These are phyloP conservation scores for Ptychadena robeensis DNA, from an alignment of 2,797 vertebrate species.

Conservation along the genomic window DNA sequence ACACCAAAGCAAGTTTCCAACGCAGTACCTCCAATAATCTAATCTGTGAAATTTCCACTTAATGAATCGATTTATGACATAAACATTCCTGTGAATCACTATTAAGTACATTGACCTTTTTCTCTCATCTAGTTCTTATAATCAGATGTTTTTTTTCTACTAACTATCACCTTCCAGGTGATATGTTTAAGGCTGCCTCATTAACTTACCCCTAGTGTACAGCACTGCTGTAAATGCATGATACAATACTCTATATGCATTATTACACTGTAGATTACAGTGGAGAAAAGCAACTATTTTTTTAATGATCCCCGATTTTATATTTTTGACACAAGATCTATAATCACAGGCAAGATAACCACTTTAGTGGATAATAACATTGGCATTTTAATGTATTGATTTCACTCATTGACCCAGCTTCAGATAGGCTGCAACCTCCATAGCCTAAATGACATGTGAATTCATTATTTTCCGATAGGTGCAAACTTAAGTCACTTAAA, in stretches of 20 bases:
- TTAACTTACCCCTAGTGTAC: conserved; percentile 26
- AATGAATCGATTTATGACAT: background rate
- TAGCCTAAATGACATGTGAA: conserved; percentile 67
- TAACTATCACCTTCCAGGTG: conserved; percentile 5
- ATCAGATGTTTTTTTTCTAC: conserved; percentile 9
- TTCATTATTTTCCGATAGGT: conserved; percentile 63
- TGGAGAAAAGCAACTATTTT: background rate
- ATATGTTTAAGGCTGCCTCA: conserved; percentile 19
- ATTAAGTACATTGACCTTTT: conserved; percentile 35
- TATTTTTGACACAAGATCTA: conserved; percentile 59
- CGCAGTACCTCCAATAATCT: background rate
- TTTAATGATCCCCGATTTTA: conserved; percentile 43
- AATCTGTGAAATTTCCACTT: background rate
- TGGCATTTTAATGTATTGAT: conserved; percentile 68
- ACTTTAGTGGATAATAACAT: conserved; percentile 67
- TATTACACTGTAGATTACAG: conserved; percentile 3
- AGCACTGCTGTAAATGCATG: background rate
- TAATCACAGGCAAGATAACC: conserved; percentile 63
- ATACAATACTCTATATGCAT: background rate
- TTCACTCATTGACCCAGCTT: conserved; percentile 67
- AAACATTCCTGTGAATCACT: conserved; percentile 2
- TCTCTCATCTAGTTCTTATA: conserved; percentile 9
- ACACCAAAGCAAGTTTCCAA: background rate
- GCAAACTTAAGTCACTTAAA: conserved; percentile 61
- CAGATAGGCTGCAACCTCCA: conserved; percentile 71